These are phyloP conservation scores for Antedon bifida DNA, from an alignment of 35 echinoderm and acorn worm species.

Conservation along the genomic window DNA sequence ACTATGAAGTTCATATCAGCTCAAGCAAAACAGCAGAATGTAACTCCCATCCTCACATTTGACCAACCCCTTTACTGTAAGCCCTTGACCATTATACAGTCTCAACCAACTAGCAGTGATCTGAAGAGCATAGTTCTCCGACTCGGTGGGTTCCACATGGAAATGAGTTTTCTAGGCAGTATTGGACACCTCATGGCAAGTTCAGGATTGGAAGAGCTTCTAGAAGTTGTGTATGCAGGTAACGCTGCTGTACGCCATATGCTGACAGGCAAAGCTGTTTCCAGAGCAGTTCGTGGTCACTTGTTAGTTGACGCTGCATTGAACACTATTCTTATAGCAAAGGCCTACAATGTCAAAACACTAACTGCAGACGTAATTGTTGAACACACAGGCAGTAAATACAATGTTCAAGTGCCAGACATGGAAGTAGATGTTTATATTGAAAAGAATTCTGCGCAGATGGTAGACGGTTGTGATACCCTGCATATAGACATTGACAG, in stretches of 20 bases:
- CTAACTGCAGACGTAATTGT: too few species aligned
- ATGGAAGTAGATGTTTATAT: too few species aligned
- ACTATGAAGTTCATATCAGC: conserved; percentile 3
- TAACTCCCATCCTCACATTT: conserved; percentile 16
- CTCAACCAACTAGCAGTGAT: neutral
- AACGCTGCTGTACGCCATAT: conserved; percentile 14
- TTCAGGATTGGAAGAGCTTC: neutral
- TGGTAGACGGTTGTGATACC: too few species aligned
- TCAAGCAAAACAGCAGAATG: conserved; percentile 3
- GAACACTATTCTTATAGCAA: neutral
- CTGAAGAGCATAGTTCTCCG: conserved; percentile 8
- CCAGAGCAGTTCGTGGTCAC: conserved; percentile 18
- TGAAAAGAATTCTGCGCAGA: too few species aligned
- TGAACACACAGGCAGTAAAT: too few species aligned
- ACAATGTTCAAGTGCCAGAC: too few species aligned
- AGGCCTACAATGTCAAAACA: too few species aligned
- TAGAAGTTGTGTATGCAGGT: conserved; percentile 10
- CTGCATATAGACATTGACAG: too few species aligned
- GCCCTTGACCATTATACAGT: neutral
- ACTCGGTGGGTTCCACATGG: conserved; percentile 22
- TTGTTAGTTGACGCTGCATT: conserved; percentile 1
- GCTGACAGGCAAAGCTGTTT: conserved; percentile 4
- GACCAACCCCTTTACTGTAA: conserved; percentile 11
- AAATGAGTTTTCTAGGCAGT: conserved; percentile 18
- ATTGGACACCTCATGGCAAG: conserved; percentile 9